Evolutionary conservation across 2,888 invertebrate species (phyloP), one percentile per base, ranked within the genome.

Genomic region (Stegana nigrithorax): DNA sequence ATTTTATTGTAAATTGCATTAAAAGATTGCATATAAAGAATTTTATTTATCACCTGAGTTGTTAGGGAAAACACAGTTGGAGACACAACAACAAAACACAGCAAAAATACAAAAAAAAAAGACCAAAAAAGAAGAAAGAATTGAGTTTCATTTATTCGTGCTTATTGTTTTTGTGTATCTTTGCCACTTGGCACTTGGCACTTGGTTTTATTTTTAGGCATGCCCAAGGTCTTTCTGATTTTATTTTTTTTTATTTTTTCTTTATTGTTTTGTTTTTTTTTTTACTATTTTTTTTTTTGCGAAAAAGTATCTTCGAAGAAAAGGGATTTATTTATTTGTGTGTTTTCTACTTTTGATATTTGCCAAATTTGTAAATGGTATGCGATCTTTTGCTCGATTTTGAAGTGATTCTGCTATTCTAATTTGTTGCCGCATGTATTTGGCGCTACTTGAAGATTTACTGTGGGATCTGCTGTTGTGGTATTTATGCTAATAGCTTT

Each of bases 11-110:
- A 78, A 81, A 79, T 76, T 81, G 78, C 79, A 80, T 80, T 76
- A 80, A 82, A 81, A 79, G 80, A 81, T 82, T 80, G 78, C 73
- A 78, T 76, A 76, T 81, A 82, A 81, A 82, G 78, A 81, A 80
- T 77, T 81, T 81, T 82, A 82, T 82, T 82, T 82, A 82, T 82
- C 82, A 82, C 82, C 82, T 79, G 76, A 73, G 81, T 74, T 80
- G 78, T 75, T 75, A 79, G 74, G 72, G 69, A 71, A 75, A 81
- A 80, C 81, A 72, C 75, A 81, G 81, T 81, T 78, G 81, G 81
- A 81, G 81, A 81, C 81, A 81, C 74, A 78, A 47, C 12, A 4
- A 19, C 21, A 6, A 25, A 47, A 47, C 47, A 47, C 17, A n/a
- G n/a, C n/a, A n/a, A n/a, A n/a, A n/a, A n/a, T n/a, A n/a, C n/a